Base-by-base conservation (phyloP, 1,140 invertebrate species). In the Trissolcus basalis region DNA sequence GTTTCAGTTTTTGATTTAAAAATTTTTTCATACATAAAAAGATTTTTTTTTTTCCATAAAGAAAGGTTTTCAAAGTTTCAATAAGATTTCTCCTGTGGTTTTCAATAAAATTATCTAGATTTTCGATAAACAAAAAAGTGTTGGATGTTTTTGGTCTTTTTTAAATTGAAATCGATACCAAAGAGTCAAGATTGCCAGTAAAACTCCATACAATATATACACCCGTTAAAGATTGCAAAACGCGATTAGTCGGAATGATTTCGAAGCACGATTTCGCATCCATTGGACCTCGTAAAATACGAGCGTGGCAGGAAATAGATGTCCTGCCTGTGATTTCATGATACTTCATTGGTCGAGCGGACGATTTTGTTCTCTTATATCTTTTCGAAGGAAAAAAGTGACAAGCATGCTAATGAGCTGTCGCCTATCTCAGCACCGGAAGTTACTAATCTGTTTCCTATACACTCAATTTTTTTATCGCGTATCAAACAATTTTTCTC, bases 161-260 rank as follows among this genome's bases (percentile, higher is more conserved):
- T 67, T 67, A 41, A 36, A 54, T 55, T 54, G 35, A 65, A 44
- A 73, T 65, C 55, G 55, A 74, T 50, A 63, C 71, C 61, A 67
- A 74, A 56, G 51, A 75, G 64, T 60, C 27, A 70, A 35, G 9
- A 19, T 36, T 75, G 58, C 6, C 54, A 76, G 53, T 76, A 69
- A 65, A 70, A 48, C 44, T 54, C 59, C 14, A 60, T 74, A 74
- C 63, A 74, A 63, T 74, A 74, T 74, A 45, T 56, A 74, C 19
- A 27, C 2, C 68, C 51, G 58, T 49, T 56, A 32, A 74, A 74
- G 71, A 74, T 74, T 58, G 64, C 35, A 68, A 16, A 50, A 39
- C 27, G 55, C 60, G 73, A 77, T 77, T 77, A 77, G 73, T 33
- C 8, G 48, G 59, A 77, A 71, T 71, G 58, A 77, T 77, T 77